Base-by-base conservation (phyloP, 2,113 vertebrate genomes). In the Progne subis region DNA sequence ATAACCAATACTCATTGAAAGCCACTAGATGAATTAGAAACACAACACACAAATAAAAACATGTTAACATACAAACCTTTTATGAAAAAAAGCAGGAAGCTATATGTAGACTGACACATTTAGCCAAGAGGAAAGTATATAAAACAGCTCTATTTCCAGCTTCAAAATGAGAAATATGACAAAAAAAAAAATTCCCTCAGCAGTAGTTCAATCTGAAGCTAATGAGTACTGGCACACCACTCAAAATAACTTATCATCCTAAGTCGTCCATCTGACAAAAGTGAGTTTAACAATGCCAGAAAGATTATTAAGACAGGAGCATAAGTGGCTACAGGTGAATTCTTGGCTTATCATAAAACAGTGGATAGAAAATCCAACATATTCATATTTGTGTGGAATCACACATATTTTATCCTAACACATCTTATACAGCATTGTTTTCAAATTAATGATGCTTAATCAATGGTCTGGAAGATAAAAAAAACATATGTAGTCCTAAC, bases 381-480 rank as follows among this genome's bases (percentile, higher is more conserved):
- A 3, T 46, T 63, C n/a, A 46, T 29, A 70, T 67, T 55, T 56
- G 8, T 16, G 23, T 32, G 76, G 28, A 79, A 57, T 57, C 31
- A 67, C 14, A 26, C 3, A 20, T 29, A n/a, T 49, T 65, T 67
- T 31, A 56, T 18, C 11, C 9, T 63, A 79, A 52, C 3, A 26
- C 0, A 2, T 7, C 4, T 67, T 11, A 23, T 28, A 61, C 8
- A 4, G 17, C 61, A 49, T 49, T 32, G 5, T 24, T 67, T 88
- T 70, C 12, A 5, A 8, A 79, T 61, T 79, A 90, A 78, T 70
- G 9, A 9, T 64, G 23, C 29, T 64, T 85, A 59, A 78, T 43
- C 0, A 0, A 49, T 44, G 18, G 16, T 18, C 8, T 91, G 9
- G 29, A 86, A 67, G 8, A 65, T 31, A 37, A 37, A 37, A 37